Conservation (phyloP, 2,888 invertebrate species). For the Apodemia hepburni region DNA sequence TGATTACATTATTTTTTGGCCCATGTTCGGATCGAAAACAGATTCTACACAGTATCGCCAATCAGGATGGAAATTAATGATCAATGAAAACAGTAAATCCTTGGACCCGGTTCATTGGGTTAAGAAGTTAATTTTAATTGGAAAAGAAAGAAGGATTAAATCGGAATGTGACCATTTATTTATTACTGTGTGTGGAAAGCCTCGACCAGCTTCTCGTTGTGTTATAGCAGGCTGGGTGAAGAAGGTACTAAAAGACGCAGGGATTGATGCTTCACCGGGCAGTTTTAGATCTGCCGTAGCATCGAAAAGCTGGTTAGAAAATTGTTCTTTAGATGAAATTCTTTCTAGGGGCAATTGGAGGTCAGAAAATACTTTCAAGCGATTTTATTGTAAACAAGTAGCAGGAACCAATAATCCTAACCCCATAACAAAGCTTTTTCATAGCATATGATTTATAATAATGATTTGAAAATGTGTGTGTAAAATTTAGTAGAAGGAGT, state of each 20-base stretch:
- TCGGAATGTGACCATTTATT: conserved; percentile 16
- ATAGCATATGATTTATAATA: too few relatives aligned
- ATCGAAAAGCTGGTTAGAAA: conserved; percentile 29
- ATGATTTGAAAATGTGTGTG: too few relatives aligned
- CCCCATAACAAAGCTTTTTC: too few relatives aligned
- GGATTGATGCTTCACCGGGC: conserved; percentile 26
- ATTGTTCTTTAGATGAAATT: conserved; percentile 29
- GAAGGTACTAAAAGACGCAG: conserved; percentile 28
- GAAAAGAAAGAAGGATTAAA: neutral
- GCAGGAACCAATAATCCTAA: too few relatives aligned
- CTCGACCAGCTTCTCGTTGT: conserved; percentile 24
- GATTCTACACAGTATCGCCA: conserved; percentile 27
- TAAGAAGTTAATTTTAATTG: conserved; percentile 12
- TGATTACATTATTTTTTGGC: conserved; percentile 20
- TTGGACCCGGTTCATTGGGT: conserved; percentile 27
- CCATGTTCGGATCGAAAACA: conserved; percentile 29
- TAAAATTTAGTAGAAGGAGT: too few relatives aligned
- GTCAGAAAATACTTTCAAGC: conserved; percentile 28
- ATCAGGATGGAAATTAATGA: conserved; percentile 28
- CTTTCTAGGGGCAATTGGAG: conserved; percentile 29
- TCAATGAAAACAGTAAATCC: conserved; percentile 14
- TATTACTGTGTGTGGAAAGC: conserved; percentile 17
- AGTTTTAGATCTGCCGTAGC: conserved; percentile 32
- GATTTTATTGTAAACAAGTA: conserved; percentile 20
- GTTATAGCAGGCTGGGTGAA: conserved; percentile 32